Conservation (phyloP, 2,113 vertebrate species). For the Nestor notabilis region DNA sequence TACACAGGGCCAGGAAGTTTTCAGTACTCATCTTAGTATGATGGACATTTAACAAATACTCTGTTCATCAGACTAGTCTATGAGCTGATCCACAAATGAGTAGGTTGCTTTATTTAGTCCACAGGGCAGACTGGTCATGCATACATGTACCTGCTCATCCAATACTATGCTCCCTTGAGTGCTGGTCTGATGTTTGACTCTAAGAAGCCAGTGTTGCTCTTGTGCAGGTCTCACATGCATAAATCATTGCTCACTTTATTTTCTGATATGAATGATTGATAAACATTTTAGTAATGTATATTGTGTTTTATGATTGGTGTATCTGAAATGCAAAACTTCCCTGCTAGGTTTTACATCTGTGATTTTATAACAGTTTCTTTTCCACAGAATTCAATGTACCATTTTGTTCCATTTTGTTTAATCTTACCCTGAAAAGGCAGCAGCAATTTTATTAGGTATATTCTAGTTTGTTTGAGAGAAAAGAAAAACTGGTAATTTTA, state of each 20-base stretch:
- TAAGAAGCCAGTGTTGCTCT: not conserved
- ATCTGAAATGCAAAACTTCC: not conserved
- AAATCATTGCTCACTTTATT: not conserved
- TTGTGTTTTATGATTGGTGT: not conserved
- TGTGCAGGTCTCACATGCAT: not conserved
- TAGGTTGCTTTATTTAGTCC: not conserved
- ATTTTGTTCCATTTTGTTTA: not conserved
- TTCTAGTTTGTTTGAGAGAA: not conserved
- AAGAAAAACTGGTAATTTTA: not conserved
- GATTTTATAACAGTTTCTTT: not conserved
- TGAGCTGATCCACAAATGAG: not conserved
- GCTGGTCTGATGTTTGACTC: not conserved
- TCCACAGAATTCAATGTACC: not conserved
- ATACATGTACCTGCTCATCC: not conserved
- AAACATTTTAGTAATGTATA: not conserved
- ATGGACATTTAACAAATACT: not conserved
- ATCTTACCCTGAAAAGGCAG: not conserved
- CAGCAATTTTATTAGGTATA: not conserved
- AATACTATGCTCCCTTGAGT: accelerated
- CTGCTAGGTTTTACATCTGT: not conserved
- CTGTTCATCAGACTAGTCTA: not conserved
- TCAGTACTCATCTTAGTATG: not conserved
- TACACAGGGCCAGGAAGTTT: not conserved
- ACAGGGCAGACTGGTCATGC: too few relatives aligned
- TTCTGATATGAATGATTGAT: not conserved